A percentile compares a stretch with the other conserved stretches of the same genome.
These are phyloP conservation scores for Eudasyphora cyanicolor DNA, from an alignment of 2,888 invertebrate genomes.

Conservation along the genomic window DNA sequence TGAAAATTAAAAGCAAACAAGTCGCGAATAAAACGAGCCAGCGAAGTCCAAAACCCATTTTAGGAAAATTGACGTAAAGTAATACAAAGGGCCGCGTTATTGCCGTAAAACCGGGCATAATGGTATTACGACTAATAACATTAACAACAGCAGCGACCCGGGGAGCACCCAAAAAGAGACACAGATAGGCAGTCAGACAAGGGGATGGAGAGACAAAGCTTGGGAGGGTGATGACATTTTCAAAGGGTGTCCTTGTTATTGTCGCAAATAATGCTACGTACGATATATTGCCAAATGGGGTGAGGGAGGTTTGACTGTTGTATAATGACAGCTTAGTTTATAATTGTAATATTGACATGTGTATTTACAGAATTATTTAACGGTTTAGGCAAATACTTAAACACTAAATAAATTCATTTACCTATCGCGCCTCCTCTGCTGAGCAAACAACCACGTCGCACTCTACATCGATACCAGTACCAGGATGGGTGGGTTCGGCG, in stretches of 20 bases:
- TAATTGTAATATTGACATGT: conserved; percentile 65
- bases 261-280: not conserved
- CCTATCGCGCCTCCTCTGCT: conserved; percentile 15
- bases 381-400: conserved; percentile 63
- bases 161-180: not conserved
- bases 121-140: conserved; percentile 63
- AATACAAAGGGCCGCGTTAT: conserved; percentile 59
- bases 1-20: conserved; percentile 59
- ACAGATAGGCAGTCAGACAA: not conserved
- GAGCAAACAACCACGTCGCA: not conserved
- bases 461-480: not conserved
- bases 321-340: conserved; percentile 48
- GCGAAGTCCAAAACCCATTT: conserved; percentile 35
- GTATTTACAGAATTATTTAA: conserved; percentile 64
- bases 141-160: conserved; percentile 56
- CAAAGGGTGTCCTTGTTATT: conserved; percentile 45
- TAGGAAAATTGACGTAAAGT: conserved; percentile 59
- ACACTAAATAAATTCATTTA: conserved; percentile 65
- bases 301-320: not conserved
- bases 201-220: not conserved
- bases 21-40: conserved; percentile 26
- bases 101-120: conserved; percentile 55
- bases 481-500: not conserved
- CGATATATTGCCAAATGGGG: not conserved
- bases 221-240: not conserved